Percentiles rank a stretch among this genome's conserved stretches.
Conservation (phyloP, 2,113 vertebrate genomes). For the Rousettus leschenaultii region DNA sequence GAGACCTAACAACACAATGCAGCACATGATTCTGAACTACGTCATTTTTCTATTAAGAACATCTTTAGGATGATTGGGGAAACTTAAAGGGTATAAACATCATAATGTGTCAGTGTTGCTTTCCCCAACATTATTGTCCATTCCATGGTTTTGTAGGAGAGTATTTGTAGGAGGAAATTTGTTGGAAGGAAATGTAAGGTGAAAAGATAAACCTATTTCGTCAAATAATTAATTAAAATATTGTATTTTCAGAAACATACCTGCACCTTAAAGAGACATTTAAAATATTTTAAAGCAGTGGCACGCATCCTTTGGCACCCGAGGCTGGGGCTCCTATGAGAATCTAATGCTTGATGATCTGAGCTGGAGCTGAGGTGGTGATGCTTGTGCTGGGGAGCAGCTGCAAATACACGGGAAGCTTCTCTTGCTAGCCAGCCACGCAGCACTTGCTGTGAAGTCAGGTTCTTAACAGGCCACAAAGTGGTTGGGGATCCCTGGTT, state of each 20-base stretch:
- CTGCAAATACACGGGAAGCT: too few relatives aligned
- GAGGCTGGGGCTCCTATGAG: too few relatives aligned
- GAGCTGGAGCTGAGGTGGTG: too few relatives aligned
- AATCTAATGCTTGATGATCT: too few relatives aligned
- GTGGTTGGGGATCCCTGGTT: background rate
- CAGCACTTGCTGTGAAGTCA: too few relatives aligned
- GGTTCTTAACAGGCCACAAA: too few relatives aligned
- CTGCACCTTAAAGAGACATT: background rate
- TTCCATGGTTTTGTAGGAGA: background rate
- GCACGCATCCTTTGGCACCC: too few relatives aligned
- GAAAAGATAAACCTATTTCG: background rate
- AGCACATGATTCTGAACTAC: background rate
- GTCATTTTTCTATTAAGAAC: background rate
- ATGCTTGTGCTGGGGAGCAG: too few relatives aligned
- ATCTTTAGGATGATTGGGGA: background rate
- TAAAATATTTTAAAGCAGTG: background rate
- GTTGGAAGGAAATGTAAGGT: background rate
- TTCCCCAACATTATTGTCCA: background rate
- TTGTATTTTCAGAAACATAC: background rate
- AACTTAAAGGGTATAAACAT: background rate
- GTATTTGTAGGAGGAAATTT: background rate
- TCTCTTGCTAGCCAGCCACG: too few relatives aligned
- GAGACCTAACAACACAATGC: background rate
- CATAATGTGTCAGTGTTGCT: background rate
- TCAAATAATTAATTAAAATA: background rate